Evolutionary conservation across 2,113 vertebrate genomes (phyloP).

Genomic region (Gavia stellata): DNA sequence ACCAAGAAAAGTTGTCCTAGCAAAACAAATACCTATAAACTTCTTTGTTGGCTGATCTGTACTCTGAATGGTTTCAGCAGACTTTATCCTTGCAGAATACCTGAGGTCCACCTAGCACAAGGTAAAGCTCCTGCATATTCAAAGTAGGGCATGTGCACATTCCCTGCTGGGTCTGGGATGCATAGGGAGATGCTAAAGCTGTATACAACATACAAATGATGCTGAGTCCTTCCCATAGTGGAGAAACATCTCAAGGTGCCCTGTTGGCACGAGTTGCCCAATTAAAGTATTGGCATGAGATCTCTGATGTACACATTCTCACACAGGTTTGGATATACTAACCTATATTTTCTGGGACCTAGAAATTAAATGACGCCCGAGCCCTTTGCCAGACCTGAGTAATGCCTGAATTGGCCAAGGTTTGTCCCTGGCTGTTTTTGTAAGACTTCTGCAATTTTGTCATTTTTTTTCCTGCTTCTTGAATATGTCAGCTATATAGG

Average conservation of each 20-base stretch:
- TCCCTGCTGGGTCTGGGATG: background rate
- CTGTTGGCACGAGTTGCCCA: background rate
- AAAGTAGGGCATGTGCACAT: background rate
- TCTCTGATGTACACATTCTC: background rate
- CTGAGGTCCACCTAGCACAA: background rate
- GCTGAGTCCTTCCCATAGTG: background rate
- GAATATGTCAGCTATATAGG: background rate
- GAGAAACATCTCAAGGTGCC: background rate
- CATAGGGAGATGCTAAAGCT: background rate
- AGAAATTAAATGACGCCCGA: background rate
- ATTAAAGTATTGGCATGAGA: too few relatives aligned
- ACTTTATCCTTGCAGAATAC: background rate
- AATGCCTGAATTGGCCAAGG: background rate
- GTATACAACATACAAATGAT: too few relatives aligned
- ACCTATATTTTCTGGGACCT: background rate
- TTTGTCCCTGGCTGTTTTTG: background rate
- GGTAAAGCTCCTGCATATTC: background rate
- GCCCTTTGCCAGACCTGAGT: background rate
- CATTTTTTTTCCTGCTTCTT: background rate
- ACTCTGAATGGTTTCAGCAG: background rate
- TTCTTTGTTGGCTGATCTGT: background rate
- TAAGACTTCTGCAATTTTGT: background rate
- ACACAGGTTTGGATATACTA: background rate
- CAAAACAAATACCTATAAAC: background rate
- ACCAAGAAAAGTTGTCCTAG: background rate